Conservation (phyloP, 2,888 invertebrate genomes). For the Drosophila aldrichi region DNA sequence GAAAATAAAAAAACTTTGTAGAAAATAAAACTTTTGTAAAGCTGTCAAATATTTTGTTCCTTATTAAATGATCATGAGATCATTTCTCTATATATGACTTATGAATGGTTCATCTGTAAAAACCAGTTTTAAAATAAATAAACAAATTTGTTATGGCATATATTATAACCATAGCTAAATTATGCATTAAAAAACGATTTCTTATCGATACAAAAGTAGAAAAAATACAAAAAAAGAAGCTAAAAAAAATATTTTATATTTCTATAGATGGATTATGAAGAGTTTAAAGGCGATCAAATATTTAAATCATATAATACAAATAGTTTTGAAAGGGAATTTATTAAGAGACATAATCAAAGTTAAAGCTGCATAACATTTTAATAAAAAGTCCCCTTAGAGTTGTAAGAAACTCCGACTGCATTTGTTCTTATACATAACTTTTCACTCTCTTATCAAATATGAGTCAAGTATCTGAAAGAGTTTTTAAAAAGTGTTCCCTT, state of each 20-base stretch:
- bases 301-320: background rate
- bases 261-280: background rate
- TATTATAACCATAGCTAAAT: background rate
- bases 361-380: too few species aligned
- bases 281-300: background rate
- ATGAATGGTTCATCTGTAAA: background rate
- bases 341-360: background rate
- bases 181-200: constrained; percentile 1
- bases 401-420: too few species aligned
- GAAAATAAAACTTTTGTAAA: background rate
- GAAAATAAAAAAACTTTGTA: background rate
- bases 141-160: background rate
- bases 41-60: background rate
- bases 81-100: background rate
- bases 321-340: background rate
- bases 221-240: background rate
- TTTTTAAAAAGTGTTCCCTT: background rate
- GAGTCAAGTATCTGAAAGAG: background rate
- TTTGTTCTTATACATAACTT: background rate
- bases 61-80: constrained; percentile 2
- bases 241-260: background rate
- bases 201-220: background rate
- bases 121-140: background rate
- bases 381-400: background rate
- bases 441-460: background rate